Conservation (phyloP, 2,113 vertebrate genomes). For the Lophura nycthemera region DNA sequence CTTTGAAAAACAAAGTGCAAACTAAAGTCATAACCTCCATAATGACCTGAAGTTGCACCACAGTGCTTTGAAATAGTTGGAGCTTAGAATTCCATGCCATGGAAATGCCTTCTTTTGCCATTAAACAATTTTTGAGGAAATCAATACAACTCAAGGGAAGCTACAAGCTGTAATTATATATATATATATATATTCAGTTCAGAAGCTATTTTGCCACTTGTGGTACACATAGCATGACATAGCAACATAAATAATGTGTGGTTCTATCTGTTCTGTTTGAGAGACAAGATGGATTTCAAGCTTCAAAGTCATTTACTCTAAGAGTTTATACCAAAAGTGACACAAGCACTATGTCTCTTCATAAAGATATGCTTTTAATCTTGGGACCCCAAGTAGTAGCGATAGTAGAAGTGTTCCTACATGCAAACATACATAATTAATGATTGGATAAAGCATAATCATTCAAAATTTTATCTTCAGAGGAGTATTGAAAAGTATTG, state of each 20-base stretch:
- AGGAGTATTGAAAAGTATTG: neutral
- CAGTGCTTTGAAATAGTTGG: neutral
- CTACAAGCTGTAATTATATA: neutral
- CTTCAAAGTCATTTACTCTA: neutral
- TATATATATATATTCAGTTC: neutral
- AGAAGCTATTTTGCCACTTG: neutral
- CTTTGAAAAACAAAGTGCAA: neutral
- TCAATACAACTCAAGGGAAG: neutral
- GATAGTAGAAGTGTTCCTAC: neutral
- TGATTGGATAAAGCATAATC: neutral
- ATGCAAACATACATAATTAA: neutral
- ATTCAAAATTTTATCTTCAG: neutral
- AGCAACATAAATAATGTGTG: neutral
- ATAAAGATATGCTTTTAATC: neutral
- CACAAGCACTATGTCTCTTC: neutral
- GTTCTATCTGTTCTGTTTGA: neutral
- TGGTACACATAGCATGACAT: neutral
- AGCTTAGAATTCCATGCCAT: neutral
- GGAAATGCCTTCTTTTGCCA: neutral
- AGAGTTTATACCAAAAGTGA: neutral
- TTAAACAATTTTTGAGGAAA: slow-evolving; percentile 26
- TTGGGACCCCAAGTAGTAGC: neutral
- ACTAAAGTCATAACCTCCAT: rapidly evolving
- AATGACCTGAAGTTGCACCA: neutral
- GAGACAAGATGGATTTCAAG: neutral